Evolutionary conservation across 2,113 vertebrate species (phyloP).

Genomic region (Solenodon paradoxus): DNA sequence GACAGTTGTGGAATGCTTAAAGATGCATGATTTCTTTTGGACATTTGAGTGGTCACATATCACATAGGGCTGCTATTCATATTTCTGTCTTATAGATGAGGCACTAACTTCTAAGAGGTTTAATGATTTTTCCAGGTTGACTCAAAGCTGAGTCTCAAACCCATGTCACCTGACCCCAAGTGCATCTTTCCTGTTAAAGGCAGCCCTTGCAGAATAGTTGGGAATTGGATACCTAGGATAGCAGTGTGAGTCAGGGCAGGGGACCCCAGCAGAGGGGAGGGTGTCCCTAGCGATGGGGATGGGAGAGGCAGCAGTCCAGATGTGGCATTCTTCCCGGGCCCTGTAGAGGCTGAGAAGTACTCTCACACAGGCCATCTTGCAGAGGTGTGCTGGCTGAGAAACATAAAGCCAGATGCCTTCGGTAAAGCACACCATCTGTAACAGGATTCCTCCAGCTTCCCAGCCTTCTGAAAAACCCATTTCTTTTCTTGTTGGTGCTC

Average conservation of each 20-base stretch:
- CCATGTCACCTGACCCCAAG: neutral
- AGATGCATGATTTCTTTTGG: neutral
- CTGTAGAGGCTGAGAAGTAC: neutral
- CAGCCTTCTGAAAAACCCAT: conserved; percentile 57
- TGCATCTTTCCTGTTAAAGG: neutral
- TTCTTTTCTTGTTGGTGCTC: conserved; percentile 9
- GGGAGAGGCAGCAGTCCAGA: neutral
- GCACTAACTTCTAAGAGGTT: neutral
- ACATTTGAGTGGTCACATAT: neutral
- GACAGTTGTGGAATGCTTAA: neutral
- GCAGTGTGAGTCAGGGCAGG: neutral
- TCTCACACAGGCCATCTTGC: neutral
- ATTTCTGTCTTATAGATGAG: neutral
- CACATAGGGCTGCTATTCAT: neutral
- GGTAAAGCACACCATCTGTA: neutral
- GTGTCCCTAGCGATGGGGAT: neutral
- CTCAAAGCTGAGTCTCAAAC: neutral
- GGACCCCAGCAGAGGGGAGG: neutral
- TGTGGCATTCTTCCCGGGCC: neutral
- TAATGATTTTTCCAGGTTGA: neutral
- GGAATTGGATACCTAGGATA: neutral
- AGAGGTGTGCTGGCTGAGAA: neutral
- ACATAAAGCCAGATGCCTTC: conserved; percentile 34
- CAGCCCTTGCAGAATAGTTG: neutral
- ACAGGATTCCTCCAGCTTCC: conserved; percentile 12